Conservation (phyloP, 2,888 invertebrate genomes). For the Metacarcinus magister region DNA sequence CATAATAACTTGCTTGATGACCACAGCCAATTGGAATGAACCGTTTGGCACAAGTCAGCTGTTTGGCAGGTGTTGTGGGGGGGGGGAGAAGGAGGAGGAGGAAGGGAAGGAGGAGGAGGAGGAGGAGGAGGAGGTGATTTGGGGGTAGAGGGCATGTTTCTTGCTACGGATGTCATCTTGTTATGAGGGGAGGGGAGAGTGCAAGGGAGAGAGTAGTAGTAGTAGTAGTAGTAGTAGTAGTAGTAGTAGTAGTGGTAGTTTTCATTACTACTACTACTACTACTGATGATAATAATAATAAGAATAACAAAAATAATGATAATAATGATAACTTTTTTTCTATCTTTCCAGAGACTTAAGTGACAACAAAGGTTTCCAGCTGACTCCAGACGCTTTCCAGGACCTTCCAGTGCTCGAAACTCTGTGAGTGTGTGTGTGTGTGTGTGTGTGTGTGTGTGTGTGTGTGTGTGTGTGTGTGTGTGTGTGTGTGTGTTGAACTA, state of each 20-base stretch:
- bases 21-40: background rate
- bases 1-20: background rate
- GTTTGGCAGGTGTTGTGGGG: background rate
- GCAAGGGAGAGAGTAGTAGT: background rate
- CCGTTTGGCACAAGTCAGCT: background rate
- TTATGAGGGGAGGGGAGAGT: background rate
- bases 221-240: slow-evolving; percentile 20
- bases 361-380: background rate
- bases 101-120: background rate
- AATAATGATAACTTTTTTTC: background rate
- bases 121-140: background rate
- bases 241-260: background rate
- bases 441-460: background rate
- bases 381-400: background rate
- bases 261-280: background rate
- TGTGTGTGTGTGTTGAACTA: background rate
- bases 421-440: background rate
- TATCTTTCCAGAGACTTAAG: background rate
- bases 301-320: background rate
- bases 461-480: background rate
- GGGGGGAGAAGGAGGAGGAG: background rate
- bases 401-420: background rate
- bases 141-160: background rate
- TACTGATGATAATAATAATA: background rate
- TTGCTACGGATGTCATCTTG: too few species aligned